These are phyloP conservation scores for Chaetura pelagica DNA, from an alignment of 2,113 vertebrate species.

Conservation along the genomic window DNA sequence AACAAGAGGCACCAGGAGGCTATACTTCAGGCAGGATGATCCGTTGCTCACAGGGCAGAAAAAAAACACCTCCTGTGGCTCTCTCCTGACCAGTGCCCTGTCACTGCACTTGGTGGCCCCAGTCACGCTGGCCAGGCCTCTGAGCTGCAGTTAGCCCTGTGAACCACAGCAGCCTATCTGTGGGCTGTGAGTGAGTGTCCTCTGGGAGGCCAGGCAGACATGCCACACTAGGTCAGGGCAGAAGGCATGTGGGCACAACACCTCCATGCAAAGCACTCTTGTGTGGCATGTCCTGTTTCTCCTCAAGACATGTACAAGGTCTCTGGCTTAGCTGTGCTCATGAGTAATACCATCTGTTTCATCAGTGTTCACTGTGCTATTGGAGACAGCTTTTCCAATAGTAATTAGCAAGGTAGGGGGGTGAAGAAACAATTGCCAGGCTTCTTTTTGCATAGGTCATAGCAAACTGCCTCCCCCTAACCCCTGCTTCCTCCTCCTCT, in stretches of 20 bases:
- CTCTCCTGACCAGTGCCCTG: background rate
- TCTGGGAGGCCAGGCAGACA: background rate
- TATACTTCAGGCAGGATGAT: too few species aligned
- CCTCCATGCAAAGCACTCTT: background rate
- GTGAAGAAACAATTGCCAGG: background rate
- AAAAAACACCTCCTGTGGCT: background rate
- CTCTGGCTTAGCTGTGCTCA: accelerated
- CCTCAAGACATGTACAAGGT: background rate
- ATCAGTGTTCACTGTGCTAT: background rate
- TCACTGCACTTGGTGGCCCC: background rate
- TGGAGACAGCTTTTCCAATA: background rate
- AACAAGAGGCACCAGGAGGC: background rate
- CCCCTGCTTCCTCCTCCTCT: background rate
- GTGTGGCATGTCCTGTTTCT: conserved; percentile 26
- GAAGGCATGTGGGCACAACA: background rate
- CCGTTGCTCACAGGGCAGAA: background rate
- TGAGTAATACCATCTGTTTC: conserved; percentile 30
- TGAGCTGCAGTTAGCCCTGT: background rate
- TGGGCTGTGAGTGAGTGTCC: background rate
- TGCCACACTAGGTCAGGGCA: background rate
- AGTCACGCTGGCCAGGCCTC: accelerated
- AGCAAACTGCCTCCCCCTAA: background rate
- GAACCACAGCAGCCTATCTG: background rate
- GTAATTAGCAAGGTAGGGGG: background rate
- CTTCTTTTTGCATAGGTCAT: background rate